Evolutionary conservation across 2,888 invertebrate species (phyloP), one percentile per base, ranked within the genome.

Genomic region (Andrena marginata): DNA sequence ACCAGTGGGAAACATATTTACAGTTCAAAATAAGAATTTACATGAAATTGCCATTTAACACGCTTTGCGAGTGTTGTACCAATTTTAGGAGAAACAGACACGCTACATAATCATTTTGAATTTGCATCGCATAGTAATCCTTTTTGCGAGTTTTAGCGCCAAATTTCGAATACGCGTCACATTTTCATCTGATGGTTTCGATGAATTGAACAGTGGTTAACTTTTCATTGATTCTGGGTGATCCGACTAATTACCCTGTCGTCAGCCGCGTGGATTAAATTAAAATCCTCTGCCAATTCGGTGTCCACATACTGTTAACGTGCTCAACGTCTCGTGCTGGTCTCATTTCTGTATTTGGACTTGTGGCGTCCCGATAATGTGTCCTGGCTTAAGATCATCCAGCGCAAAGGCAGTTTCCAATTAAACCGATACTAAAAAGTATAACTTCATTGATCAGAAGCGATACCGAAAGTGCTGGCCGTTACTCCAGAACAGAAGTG

Each of bases 391-490:
- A 42, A 29, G 4, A 23, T 33, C 8, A 51, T n/a, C 0, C 63
- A 2, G 20, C 35, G 33, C 8, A 16, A 68, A 56, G 16, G 2
- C 2, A 31, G 49, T 8, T 31, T 7, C 4, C 8, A 54, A 29
- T 23, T 10, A 2, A 23, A 5, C 29, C 2, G 6, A 23, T 8
- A 10, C 8, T 59, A 26, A 13, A 49, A 10, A 7, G 10, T 59
- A 49, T 5, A 56, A 49, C 20, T 73, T 20, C 80, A 29, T 80
- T 69, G 54, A 77, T 72, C 75, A 96, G 96, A 92, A 96, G 96
- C 92, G 96, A 96, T 94, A 96, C 96, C 56, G 96, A 96, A 93
- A 96, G 96, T 91, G 96, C 96, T 73, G 96, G 93, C 33, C 91
- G 92, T 67, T 94, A 93, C 85, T 94, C 94, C 20, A 93, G 92